Evolutionary conservation across 1,140 invertebrate species (phyloP).

Genomic region (Papilio dardanus): DNA sequence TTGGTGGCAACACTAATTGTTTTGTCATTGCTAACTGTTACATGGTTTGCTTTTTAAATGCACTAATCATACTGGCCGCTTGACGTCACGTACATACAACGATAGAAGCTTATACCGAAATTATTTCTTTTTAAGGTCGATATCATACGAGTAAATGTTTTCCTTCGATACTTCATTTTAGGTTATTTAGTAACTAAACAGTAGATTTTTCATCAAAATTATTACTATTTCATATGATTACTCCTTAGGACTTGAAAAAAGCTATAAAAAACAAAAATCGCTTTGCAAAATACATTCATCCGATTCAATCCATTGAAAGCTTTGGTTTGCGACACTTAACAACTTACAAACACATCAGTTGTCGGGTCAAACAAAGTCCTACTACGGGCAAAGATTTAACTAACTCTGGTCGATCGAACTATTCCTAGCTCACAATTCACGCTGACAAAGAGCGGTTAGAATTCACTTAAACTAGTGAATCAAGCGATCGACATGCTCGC

Average conservation of each 20-base stretch:
- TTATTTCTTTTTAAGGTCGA: neutral
- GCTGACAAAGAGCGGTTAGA: slow-evolving; percentile 46
- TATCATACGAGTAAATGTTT: no score
- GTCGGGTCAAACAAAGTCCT: slow-evolving; percentile 30
- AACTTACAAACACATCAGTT: slow-evolving; percentile 34
- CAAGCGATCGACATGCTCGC: slow-evolving; percentile 11
- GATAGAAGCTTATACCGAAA: neutral
- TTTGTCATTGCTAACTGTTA: slow-evolving; percentile 53
- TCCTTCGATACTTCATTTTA: no score
- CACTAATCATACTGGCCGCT: slow-evolving; percentile 33
- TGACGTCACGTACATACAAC: slow-evolving; percentile 19
- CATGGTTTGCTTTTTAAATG: slow-evolving; percentile 27
- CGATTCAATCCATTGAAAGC: slow-evolving; percentile 23
- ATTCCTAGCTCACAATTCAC: slow-evolving; percentile 54
- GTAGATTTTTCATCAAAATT: no score
- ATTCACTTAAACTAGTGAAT: slow-evolving; percentile 39
- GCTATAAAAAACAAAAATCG: no score
- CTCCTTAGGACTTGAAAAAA: no score
- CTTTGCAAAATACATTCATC: neutral
- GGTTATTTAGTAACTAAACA: no score
- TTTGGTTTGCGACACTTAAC: slow-evolving; percentile 19
- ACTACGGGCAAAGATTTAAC: slow-evolving; percentile 30
- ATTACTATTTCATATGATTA: no score
- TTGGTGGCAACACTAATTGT: slow-evolving; percentile 57
- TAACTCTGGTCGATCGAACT: slow-evolving; percentile 43